Percentiles rank a stretch among this genome's conserved stretches.
These are phyloP conservation scores for Todiramphus chloris DNA, from an alignment of 2,113 vertebrate species.

Conservation along the genomic window DNA sequence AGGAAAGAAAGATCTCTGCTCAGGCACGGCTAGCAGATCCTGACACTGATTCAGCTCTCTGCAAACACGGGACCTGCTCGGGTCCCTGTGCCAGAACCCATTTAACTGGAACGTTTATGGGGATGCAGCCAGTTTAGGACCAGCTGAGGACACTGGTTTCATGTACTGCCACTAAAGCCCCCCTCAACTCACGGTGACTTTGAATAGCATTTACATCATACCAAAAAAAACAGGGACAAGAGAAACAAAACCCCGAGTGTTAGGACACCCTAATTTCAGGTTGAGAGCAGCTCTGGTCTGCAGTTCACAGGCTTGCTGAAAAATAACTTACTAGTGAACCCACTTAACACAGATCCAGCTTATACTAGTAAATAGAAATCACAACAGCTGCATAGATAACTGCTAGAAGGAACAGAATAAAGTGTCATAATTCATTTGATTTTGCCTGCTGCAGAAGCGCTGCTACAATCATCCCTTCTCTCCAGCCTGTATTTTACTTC, in stretches of 20 bases:
- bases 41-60: neutral
- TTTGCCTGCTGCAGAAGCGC: neutral
- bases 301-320: neutral
- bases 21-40: neutral
- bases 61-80: neutral
- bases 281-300: neutral
- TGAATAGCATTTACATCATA: neutral
- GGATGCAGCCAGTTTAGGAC: neutral
- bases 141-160: neutral
- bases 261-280: no score
- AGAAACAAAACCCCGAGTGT: fast-evolving
- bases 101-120: neutral
- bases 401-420: neutral
- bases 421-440: neutral
- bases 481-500: neutral
- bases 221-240: neutral
- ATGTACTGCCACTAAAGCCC: neutral
- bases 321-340: neutral
- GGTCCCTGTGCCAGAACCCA: neutral
- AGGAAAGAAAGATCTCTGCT: neutral
- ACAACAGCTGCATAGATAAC: neutral
- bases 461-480: neutral
- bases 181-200: fast-evolving
- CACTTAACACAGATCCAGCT: neutral
- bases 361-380: neutral